Evolutionary conservation across 2,888 invertebrate genomes (phyloP).

Genomic region (Lysandra coridon): DNA sequence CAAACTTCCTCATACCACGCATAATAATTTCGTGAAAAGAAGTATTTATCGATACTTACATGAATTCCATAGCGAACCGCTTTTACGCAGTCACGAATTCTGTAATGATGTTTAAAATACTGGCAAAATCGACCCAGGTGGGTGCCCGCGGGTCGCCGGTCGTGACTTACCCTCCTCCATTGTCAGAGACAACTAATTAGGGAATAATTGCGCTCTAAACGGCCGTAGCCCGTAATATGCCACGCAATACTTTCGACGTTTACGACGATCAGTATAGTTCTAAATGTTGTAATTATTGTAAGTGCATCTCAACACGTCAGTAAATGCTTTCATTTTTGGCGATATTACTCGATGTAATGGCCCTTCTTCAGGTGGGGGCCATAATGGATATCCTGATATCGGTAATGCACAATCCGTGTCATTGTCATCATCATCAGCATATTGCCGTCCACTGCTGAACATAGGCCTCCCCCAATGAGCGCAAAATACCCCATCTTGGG

Average conservation of each 20-base stretch:
- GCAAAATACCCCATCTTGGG: too few relatives aligned
- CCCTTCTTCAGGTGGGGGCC: background rate
- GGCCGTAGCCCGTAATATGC: constrained; percentile 57
- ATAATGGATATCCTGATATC: background rate
- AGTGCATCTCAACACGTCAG: constrained; percentile 4
- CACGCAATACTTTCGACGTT: constrained; percentile 38
- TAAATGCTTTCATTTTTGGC: background rate
- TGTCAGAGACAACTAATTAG: constrained; percentile 54
- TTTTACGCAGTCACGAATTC: constrained; percentile 44
- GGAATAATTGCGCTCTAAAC: constrained; percentile 56
- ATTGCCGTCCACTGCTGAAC: too few relatives aligned
- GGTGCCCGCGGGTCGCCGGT: constrained; percentile 62
- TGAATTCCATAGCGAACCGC: constrained; percentile 43
- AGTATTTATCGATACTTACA: constrained; percentile 37
- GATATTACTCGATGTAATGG: background rate
- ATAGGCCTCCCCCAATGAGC: too few relatives aligned
- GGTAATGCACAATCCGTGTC: too few relatives aligned
- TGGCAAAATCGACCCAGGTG: constrained; percentile 71
- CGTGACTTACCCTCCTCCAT: constrained; percentile 71
- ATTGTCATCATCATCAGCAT: too few relatives aligned
- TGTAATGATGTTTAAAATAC: constrained; percentile 60
- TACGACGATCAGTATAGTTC: constrained; percentile 17
- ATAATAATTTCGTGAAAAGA: constrained; percentile 4
- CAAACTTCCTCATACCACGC: constrained; percentile 23
- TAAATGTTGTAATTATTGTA: constrained; percentile 20